phyloP scores from a whole-genome alignment of 2,888 invertebrate genomes.

The Vandiemenella viatica region DNA sequence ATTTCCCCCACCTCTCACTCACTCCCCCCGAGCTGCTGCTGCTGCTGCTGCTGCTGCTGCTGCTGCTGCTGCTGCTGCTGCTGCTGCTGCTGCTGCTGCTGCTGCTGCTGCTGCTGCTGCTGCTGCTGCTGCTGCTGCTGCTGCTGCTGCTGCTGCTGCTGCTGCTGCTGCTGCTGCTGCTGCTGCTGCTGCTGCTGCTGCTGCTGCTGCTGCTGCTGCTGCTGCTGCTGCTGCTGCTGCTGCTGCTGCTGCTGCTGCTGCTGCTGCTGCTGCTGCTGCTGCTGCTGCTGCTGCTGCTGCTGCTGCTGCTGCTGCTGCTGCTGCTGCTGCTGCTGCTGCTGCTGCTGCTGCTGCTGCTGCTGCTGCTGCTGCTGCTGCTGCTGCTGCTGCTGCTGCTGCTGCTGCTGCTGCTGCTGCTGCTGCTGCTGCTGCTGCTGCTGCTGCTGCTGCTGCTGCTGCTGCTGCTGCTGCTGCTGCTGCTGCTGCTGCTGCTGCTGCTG shows the following conservation, averaged over 20 bases:
- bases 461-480: not conserved
- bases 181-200: not conserved
- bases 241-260: too few relatives aligned
- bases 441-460: not conserved
- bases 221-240: too few relatives aligned
- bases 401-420: not conserved
- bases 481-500: not conserved
- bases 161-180: not conserved
- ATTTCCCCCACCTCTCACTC: too few relatives aligned
- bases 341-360: not conserved
- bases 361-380: slow-evolving; percentile 1
- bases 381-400: not conserved
- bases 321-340: not conserved
- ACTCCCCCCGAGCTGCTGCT: too few relatives aligned
- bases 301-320: too few relatives aligned
- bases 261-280: too few relatives aligned
- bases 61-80: not conserved
- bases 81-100: not conserved
- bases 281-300: too few relatives aligned
- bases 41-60: not conserved
- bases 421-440: not conserved
- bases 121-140: not conserved
- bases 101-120: not conserved
- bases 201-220: not conserved
- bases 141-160: not conserved